Evolutionary conservation across 2,888 invertebrate species (phyloP).

Genomic region (Mactromeris polynyma): DNA sequence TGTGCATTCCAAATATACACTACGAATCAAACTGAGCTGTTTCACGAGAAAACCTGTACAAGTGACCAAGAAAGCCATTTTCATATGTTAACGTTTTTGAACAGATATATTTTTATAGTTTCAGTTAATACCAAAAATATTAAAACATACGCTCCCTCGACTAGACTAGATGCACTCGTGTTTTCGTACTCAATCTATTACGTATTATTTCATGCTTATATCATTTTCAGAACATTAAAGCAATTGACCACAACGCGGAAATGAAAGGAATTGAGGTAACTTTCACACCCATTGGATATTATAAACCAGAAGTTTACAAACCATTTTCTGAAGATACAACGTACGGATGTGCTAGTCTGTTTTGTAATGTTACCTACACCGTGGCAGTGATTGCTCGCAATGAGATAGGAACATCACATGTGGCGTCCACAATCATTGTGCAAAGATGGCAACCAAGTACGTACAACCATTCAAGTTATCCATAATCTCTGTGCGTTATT

Average conservation of each 20-base stretch:
- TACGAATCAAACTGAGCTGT: not conserved
- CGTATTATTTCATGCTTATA: not conserved
- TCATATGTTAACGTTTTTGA: not conserved
- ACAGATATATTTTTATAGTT: too few species aligned
- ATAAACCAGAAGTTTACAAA: not conserved
- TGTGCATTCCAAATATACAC: too few species aligned
- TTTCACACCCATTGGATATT: not conserved
- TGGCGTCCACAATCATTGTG: not conserved
- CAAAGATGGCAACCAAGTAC: not conserved
- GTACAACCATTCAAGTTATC: too few species aligned
- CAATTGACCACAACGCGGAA: not conserved
- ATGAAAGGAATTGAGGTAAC: constrained; percentile 3
- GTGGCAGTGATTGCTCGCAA: not conserved
- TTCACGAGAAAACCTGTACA: not conserved
- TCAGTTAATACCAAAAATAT: too few species aligned
- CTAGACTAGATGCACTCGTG: too few species aligned
- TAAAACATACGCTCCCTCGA: too few species aligned
- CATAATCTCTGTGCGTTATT: too few species aligned
- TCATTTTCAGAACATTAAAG: not conserved
- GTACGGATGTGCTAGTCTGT: not conserved
- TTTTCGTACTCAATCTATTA: too few species aligned
- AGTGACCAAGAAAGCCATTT: not conserved
- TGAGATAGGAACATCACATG: not conserved
- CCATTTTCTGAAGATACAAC: not conserved
- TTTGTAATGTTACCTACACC: not conserved